Percentiles rank a stretch among this genome's conserved stretches.
Conservation (phyloP, 2,113 vertebrate species). For the Conger conger region DNA sequence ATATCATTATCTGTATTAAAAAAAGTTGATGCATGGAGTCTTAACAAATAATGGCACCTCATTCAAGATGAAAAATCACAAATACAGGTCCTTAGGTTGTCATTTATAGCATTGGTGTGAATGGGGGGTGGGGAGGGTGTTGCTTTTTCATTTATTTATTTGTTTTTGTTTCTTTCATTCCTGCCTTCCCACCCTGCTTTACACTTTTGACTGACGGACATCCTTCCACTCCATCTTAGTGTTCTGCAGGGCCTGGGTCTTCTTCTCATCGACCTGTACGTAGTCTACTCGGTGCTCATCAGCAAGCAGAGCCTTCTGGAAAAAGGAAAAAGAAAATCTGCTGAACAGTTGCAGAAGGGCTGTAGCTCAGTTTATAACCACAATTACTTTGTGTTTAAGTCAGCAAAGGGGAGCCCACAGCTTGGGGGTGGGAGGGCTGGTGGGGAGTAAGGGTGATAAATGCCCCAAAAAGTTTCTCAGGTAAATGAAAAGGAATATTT, state of each 20-base stretch:
- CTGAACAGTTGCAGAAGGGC: background rate
- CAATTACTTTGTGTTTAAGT: background rate
- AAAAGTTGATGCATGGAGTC: conserved; percentile 8
- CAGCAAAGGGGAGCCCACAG: too few relatives aligned
- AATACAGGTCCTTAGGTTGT: background rate
- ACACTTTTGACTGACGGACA: conserved; percentile 87
- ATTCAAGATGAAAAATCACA: background rate
- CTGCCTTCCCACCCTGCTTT: conserved; percentile 42
- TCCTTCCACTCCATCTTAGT: conserved; percentile 96
- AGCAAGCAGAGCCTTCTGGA: conserved; percentile 83
- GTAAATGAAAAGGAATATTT: background rate
- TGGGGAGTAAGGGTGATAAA: too few relatives aligned
- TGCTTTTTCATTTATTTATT: background rate
- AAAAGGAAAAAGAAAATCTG: conserved; percentile 23
- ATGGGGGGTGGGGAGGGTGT: background rate
- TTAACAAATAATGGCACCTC: conserved; percentile 9
- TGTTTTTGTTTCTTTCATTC: background rate
- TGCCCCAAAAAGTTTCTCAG: too few relatives aligned
- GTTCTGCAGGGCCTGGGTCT: conserved; percentile 94
- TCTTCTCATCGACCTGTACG: conserved; percentile 93
- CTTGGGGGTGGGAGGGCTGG: too few relatives aligned
- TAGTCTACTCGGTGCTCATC: conserved; percentile 94
- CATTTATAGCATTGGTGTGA: background rate
- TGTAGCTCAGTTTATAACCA: background rate
- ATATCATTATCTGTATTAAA: background rate